Evolutionary conservation across 1,140 invertebrate genomes (phyloP).

Genomic region (Myzus persicae): DNA sequence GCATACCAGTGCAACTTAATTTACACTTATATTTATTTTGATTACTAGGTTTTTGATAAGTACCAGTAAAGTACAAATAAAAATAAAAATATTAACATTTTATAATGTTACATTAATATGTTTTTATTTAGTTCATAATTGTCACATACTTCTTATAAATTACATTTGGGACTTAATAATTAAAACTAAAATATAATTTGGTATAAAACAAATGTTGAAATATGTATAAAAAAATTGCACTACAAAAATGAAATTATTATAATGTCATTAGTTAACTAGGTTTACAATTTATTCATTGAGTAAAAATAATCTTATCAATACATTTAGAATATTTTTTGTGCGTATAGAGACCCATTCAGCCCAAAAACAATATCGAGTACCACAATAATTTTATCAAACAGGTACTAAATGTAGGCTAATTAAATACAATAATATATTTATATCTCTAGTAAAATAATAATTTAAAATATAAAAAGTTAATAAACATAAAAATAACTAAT

Average conservation of each 20-base stretch:
- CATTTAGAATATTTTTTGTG: slow-evolving; percentile 47
- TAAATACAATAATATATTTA: slow-evolving; percentile 15
- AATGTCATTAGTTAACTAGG: slow-evolving; percentile 17
- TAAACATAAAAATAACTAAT: slow-evolving; percentile 1
- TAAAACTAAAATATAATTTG: slow-evolving; percentile 39
- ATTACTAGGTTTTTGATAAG: background rate
- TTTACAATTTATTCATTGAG: slow-evolving; percentile 12
- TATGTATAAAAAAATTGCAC: slow-evolving; percentile 43
- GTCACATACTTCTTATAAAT: background rate
- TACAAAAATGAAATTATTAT: background rate
- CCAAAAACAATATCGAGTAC: slow-evolving; percentile 25
- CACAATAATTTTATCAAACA: slow-evolving; percentile 33
- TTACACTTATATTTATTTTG: background rate
- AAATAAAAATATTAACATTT: background rate
- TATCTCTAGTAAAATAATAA: background rate
- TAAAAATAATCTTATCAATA: slow-evolving; percentile 29
- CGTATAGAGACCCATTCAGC: slow-evolving; percentile 26
- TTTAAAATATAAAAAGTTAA: slow-evolving; percentile 34
- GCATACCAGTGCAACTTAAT: background rate
- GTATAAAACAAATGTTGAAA: background rate
- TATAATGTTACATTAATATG: slow-evolving; percentile 14
- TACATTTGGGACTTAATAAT: background rate
- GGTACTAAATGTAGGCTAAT: slow-evolving; percentile 23
- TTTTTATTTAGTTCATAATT: slow-evolving; percentile 5
- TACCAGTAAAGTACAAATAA: background rate